Evolutionary conservation across 2,888 invertebrate genomes (phyloP).

Genomic region (Ellobium chinense): DNA sequence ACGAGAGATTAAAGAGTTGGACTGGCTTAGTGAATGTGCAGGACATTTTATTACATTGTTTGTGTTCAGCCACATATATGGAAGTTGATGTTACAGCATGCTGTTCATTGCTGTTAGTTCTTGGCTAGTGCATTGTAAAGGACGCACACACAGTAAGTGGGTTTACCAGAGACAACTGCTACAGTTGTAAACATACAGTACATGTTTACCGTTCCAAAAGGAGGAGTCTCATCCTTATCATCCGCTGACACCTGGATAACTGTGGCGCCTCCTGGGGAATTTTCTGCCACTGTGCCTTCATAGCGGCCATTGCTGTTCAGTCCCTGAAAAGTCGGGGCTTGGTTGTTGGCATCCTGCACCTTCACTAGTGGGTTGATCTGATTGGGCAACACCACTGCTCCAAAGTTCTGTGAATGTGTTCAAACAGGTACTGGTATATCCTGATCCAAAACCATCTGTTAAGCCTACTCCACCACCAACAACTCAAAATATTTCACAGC

Average conservation of each 20-base stretch:
- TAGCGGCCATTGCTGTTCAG: slow-evolving; percentile 28
- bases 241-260: slow-evolving; percentile 19
- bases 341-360: slow-evolving; percentile 41
- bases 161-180: too few relatives aligned
- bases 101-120: too few relatives aligned
- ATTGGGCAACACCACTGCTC: not conserved
- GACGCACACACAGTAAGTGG: too few relatives aligned
- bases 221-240: slow-evolving; percentile 24
- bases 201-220: slow-evolving; percentile 30
- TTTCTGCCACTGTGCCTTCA: slow-evolving; percentile 28
- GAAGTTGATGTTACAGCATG: not conserved
- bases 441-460: too few relatives aligned
- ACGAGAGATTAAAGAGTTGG: too few relatives aligned
- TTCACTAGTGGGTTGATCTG: slow-evolving; percentile 10
- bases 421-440: too few relatives aligned
- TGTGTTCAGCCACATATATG: too few relatives aligned
- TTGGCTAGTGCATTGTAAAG: too few relatives aligned
- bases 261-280: not conserved
- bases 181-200: not conserved
- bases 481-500: too few relatives aligned
- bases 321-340: slow-evolving; percentile 28
- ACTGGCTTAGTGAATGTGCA: too few relatives aligned
- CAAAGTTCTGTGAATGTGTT: slow-evolving; percentile 20
- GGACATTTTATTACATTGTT: too few relatives aligned
- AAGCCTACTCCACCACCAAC: too few relatives aligned